These are phyloP conservation scores for Epinephelus coioides DNA, from an alignment of 2,797 vertebrate species.

Conservation along the genomic window DNA sequence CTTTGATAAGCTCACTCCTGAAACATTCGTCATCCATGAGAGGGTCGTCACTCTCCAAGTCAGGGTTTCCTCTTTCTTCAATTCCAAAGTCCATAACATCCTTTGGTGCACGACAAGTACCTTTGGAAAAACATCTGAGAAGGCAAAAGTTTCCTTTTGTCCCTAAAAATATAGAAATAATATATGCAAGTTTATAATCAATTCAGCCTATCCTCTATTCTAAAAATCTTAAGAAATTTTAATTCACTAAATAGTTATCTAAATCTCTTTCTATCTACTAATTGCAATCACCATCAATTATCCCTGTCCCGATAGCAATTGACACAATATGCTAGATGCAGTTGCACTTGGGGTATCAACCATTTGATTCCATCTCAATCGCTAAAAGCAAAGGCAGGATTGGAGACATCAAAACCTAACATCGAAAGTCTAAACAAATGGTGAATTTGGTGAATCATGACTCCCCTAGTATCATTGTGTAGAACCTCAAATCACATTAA, in stretches of 20 bases:
- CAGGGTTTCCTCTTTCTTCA: constrained; percentile 41
- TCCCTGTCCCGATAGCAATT: not conserved
- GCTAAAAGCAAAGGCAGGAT: too few species aligned
- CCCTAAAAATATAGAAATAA: constrained; percentile 70
- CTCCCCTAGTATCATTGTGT: not conserved
- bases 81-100: constrained; percentile 83
- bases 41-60: constrained; percentile 53
- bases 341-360: not conserved
- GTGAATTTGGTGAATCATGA: too few species aligned
- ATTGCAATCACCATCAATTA: not conserved
- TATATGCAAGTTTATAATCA: not conserved
- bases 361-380: too few species aligned
- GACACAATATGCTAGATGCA: not conserved
- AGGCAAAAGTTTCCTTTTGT: constrained; percentile 62
- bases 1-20: constrained; percentile 89
- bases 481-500: not conserved
- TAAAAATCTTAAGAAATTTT: not conserved
- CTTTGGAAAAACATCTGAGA: constrained; percentile 88
- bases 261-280: not conserved
- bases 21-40: constrained; percentile 90
- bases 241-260: not conserved
- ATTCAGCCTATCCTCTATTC: not conserved
- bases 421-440: too few species aligned
- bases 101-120: constrained; percentile 90
- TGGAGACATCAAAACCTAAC: too few species aligned